Evolutionary conservation across 2,888 invertebrate genomes (phyloP), one percentile per base, ranked within the genome.

Genomic region (Scaptodrosophila latifasciaeformis): DNA sequence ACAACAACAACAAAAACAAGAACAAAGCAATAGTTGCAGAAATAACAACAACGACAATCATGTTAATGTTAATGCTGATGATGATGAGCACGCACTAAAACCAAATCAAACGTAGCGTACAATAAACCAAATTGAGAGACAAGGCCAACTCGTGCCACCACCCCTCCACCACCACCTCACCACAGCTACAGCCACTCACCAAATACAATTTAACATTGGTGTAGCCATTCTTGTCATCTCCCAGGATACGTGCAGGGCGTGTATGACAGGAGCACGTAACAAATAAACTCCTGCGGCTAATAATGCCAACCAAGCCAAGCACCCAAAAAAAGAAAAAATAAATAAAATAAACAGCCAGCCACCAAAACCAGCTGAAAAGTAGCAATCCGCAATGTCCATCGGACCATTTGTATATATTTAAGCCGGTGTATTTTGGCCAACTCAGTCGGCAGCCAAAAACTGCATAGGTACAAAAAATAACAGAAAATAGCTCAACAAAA

Each of bases 11-110:
- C 54, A 13, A 19, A 7, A 19, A 46, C 44, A 13, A 9, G 17
- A 35, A 35, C 15, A 35, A 35, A 35, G 2, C 13, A 5, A 13
- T 65, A 67, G 61, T 53, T 64, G 56, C 56, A 67, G 60, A 56
- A 62, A 54, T 56, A 60, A 65, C 54, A 58, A 21, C 55, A 53
- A 62, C 50, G 39, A 40, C 42, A 53, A 54, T 56, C 58, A 52
- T 47, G 55, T 70, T 80, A 75, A 74, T 74, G 77, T 70, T 79
- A 75, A 75, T 75, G 77, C 80, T 75, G 80, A 75, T 75, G 75
- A 80, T 75, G 77, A 75, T 75, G 80, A 71, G 63, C 80, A 75
- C 75, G 75, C 78, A 74, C 67, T 59, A 55, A 70, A 70, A 70
- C 50, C 58, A 76, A 65, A 72, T 75, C 76, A 77, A 65, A 62